Base-by-base conservation (phyloP, 2,113 vertebrate genomes). In the Ancistrus triradiatus region DNA sequence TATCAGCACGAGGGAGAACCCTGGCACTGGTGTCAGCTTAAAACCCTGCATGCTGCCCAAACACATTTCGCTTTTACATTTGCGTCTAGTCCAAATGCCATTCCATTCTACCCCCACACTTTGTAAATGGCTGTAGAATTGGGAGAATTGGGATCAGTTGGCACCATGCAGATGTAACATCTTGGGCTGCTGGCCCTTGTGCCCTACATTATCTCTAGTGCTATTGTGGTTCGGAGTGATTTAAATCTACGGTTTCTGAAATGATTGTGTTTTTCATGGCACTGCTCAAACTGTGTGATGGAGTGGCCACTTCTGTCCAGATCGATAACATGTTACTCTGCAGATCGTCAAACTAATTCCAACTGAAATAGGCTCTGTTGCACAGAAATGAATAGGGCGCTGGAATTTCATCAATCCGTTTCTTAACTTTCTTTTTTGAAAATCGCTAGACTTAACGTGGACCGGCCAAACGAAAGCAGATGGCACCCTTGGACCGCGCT, bases 371-470 rank as follows among this genome's bases (percentile, higher is more conserved):
- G 56, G 6, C 46, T 27, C 28, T 38, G 49, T 59, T 22, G 46
- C 25, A 1, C 27, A 21, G 22, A 13, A 18, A 38, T 59, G 44
- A 7, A 2, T 28, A 21, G 51, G 40, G 22, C 19, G 21, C 8
- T 17, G 25, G 11, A 9, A 17, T 17, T 52, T 66, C 33, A 59
- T 25, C 43, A 28, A 53, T 52, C 49, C 24, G 17, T 42, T 62
- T 52, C 38, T 63, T 63, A 50, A 48, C n/a, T 11, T 57, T 25
- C 49, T 10, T 52, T 48, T 47, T 47, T 61, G 33, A 47, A 61
- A 72, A 55, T 72, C 55, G 66, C 35, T 49, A 7, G 13, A 64
- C 59, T 58, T 47, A 37, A 52, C 21, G 37, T 27, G 53, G 70
- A 63, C 60, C 24, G 13, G 21, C 44, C 33, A 24, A 21, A 53